Base-by-base conservation (phyloP, 2,113 vertebrate species). In the Triplophysa siluroides region DNA sequence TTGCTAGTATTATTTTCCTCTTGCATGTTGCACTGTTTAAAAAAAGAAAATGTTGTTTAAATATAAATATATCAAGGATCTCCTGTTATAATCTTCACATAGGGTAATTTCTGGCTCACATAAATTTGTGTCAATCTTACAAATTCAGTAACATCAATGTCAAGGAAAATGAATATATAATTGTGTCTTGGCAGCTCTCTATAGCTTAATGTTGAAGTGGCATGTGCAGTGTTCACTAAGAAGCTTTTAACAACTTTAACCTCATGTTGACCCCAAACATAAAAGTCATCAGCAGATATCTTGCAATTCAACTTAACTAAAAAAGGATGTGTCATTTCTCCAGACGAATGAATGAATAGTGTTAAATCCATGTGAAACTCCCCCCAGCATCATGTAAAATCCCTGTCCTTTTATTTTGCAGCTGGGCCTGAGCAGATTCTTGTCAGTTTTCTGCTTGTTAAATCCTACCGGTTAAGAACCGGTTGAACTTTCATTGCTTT, bases 131-230 rank as follows among this genome's bases (percentile, higher is more conserved):
- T 61, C 11, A 56, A 1, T 38, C 26, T 26, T 76, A 29, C 78
- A 78, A 75, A 56, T 77, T 60, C 26, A 67, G 60, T 70, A 78
- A 45, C 65, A 76, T 52, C 67, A 78, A 76, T 73, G 81, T 89
- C 85, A 80, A 75, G 52, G 4, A 21, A 79, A 68, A 78, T 77
- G 23, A 26, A 77, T 83, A 80, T 87, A 72, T 73, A 38, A 23
- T 73, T 82, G 65, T 80, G 73, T 80, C 52, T 26, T 78, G 29
- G 76, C 70, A 84, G 43, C 78, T 76, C 76, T 65, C 41, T 1
- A 9, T 45, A 54, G 67, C 26, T n/a, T 33, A 74, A 56, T 66
- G 68, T 82, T 76, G 78, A 47, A 38, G 45, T 43, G 58, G 76
- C 63, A 26, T 74, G 80, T 33, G 52, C 58, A 70, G 14, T 60